Percentiles rank a stretch among this genome's conserved stretches.
These are phyloP conservation scores for Micromesistius poutassou DNA, from an alignment of 2,797 vertebrate species.

Conservation along the genomic window DNA sequence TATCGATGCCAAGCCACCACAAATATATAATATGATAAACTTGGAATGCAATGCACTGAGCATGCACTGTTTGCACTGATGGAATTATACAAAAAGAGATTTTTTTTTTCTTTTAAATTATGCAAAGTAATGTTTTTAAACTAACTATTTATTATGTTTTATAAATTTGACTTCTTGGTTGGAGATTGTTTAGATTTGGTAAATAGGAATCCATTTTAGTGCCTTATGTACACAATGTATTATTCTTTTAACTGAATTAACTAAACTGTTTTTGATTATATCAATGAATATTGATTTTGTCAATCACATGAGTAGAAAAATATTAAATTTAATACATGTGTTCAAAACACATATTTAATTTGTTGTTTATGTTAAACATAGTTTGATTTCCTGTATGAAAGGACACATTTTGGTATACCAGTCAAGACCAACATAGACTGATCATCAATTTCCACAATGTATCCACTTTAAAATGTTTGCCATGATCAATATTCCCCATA, in stretches of 20 bases:
- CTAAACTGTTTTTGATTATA: constrained; percentile 31
- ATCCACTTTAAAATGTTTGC: constrained; percentile 9
- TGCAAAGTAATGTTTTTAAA: neutral
- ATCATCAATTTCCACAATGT: constrained; percentile 10
- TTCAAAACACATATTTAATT: too few relatives aligned
- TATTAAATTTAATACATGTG: too few relatives aligned
- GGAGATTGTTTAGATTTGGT: neutral
- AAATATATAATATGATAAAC: neutral
- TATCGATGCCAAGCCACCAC: neutral
- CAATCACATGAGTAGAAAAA: constrained; percentile 17
- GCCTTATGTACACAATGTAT: constrained; percentile 28
- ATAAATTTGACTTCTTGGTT: constrained; percentile 12
- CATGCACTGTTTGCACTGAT: constrained; percentile 44
- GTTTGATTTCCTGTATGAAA: too few relatives aligned
- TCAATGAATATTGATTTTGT: neutral
- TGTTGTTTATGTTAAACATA: too few relatives aligned
- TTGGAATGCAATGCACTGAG: constrained; percentile 2
- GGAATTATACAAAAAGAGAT: constrained; percentile 10
- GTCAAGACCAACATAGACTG: too few relatives aligned
- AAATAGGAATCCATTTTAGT: constrained; percentile 6
- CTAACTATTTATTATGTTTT: constrained; percentile 22
- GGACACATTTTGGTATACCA: too few relatives aligned
- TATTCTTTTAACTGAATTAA: constrained; percentile 11
- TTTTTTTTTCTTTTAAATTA: constrained; percentile 5
- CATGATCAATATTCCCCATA: neutral